Evolutionary conservation across 2,888 invertebrate species (phyloP).

Genomic region (Ennomos erosarius): DNA sequence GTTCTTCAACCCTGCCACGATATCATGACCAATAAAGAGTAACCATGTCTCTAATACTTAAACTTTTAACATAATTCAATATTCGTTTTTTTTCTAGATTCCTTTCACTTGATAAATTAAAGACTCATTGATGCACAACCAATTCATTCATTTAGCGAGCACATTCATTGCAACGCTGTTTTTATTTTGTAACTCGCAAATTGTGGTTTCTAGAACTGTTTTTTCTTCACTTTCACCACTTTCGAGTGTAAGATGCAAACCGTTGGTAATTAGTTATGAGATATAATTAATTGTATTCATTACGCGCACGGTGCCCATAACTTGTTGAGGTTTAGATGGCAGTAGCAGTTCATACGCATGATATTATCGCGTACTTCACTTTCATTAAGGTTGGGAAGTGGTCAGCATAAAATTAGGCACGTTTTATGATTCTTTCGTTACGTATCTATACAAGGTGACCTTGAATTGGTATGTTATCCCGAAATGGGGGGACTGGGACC

Average conservation of each 20-base stretch:
- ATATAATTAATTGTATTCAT: conserved; percentile 49
- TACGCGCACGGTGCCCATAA: conserved; percentile 36
- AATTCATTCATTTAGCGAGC: conserved; percentile 3
- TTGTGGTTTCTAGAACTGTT: conserved; percentile 11
- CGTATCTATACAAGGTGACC: too few relatives aligned
- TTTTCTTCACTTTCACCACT: conserved; percentile 64
- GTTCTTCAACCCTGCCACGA: too few relatives aligned
- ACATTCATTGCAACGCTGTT: not conserved
- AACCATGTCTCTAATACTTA: too few relatives aligned
- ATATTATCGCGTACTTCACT: conserved; percentile 20
- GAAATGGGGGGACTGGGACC: too few relatives aligned
- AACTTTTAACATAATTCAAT: not conserved
- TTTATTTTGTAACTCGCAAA: conserved; percentile 4
- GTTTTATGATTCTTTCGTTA: too few relatives aligned
- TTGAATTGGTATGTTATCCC: too few relatives aligned
- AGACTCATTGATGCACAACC: not conserved
- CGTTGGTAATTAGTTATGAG: conserved; percentile 22
- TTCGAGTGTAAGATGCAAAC: conserved; percentile 48
- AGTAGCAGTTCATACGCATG: conserved; percentile 13
- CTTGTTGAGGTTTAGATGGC: conserved; percentile 8
- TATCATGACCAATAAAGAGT: too few relatives aligned
- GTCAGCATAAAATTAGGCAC: too few relatives aligned
- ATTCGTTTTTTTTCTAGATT: too few relatives aligned
- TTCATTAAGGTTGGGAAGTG: conserved; percentile 2
- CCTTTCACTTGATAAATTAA: not conserved